A percentile compares a stretch with the other conserved stretches of the same genome.
phyloP scores from a whole-genome alignment of 2,797 vertebrate genomes.

The Bufotes viridis region DNA sequence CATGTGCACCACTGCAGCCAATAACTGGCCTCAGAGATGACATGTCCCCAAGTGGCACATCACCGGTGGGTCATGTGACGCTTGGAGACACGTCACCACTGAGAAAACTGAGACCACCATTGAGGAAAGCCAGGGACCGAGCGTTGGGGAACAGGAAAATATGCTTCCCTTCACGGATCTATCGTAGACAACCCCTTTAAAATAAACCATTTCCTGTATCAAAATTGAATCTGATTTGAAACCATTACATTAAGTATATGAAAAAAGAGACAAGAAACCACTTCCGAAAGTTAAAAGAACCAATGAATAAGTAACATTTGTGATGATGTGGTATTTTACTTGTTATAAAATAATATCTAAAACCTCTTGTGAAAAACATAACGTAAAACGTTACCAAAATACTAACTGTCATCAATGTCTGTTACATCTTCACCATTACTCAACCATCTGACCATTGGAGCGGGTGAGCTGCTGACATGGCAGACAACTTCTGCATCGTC shows the following conservation, averaged over 20 bases:
- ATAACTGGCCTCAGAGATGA: too few relatives aligned
- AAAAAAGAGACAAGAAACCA: neutral
- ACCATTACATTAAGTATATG: neutral
- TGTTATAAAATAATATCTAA: conserved; percentile 12
- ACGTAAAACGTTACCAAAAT: conserved; percentile 82
- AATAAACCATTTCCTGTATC: neutral
- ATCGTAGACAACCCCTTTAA: neutral
- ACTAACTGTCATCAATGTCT: conserved; percentile 90
- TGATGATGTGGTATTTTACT: neutral
- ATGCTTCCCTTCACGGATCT: too few relatives aligned
- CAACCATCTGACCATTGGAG: conserved; percentile 93
- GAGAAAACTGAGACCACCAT: too few relatives aligned
- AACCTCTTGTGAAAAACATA: conserved; percentile 67
- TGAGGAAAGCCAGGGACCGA: too few relatives aligned
- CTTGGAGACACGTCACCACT: too few relatives aligned
- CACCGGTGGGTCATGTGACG: too few relatives aligned
- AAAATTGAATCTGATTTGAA: neutral
- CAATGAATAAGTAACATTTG: neutral
- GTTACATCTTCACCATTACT: conserved; percentile 91
- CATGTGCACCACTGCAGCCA: too few relatives aligned
- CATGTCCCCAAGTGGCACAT: too few relatives aligned
- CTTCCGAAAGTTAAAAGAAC: neutral
- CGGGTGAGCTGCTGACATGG: conserved; percentile 91
- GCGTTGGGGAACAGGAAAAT: too few relatives aligned
- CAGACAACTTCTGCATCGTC: conserved; percentile 94